A percentile compares a stretch with the other conserved stretches of the same genome.
Evolutionary conservation across 2,797 vertebrate genomes (phyloP).

Genomic region (Sebastes steindachneri): DNA sequence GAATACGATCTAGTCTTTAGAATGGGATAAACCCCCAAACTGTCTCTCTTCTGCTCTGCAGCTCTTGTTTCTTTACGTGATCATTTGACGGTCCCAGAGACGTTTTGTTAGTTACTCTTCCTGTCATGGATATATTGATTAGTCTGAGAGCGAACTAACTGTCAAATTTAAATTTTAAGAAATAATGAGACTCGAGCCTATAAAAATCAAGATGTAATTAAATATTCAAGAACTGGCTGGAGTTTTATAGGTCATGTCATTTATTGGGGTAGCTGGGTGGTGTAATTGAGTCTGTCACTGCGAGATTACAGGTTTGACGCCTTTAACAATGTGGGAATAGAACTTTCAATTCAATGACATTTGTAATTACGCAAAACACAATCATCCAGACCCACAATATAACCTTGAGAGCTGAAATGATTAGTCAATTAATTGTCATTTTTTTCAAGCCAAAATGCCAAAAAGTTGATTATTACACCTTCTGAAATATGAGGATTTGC

Average conservation of each 20-base stretch:
- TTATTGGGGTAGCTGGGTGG: slow-evolving; percentile 19
- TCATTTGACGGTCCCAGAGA: not conserved
- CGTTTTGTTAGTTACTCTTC: not conserved
- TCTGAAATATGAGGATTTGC: not conserved
- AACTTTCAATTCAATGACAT: not conserved
- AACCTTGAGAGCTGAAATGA: not conserved
- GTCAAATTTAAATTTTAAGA: slow-evolving; percentile 48
- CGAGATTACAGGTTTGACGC: not conserved
- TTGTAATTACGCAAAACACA: not conserved
- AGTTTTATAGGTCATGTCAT: slow-evolving; percentile 50
- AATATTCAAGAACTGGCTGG: slow-evolving; percentile 48
- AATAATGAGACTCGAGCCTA: slow-evolving; percentile 22
- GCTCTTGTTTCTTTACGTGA: not conserved
- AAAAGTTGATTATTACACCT: not conserved
- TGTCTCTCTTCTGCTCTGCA: not conserved
- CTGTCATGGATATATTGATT: slow-evolving; percentile 2
- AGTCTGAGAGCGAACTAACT: not conserved
- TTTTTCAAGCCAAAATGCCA: not conserved
- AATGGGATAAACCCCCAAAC: not conserved
- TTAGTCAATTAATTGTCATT: not conserved
- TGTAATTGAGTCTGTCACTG: not conserved
- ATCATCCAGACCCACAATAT: not conserved
- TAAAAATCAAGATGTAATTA: slow-evolving; percentile 53
- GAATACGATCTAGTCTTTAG: not conserved
- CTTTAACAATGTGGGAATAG: not conserved